phyloP scores from a whole-genome alignment of 1,140 invertebrate genomes.

The Rhagoletis pomonella region DNA sequence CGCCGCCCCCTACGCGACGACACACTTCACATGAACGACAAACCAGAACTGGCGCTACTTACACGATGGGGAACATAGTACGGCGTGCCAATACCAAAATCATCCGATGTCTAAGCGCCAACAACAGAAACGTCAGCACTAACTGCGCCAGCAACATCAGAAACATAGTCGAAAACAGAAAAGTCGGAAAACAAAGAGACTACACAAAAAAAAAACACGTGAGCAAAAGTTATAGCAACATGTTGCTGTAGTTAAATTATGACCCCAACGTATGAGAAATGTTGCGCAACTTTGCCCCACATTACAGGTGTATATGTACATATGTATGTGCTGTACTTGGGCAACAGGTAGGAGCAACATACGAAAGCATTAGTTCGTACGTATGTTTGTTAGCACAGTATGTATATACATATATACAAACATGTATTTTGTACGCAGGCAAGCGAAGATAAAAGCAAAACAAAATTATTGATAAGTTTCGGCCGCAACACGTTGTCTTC shows the following conservation, averaged over 20 bases:
- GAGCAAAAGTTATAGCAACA: not conserved
- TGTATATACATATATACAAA: too few relatives aligned
- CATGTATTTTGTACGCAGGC: not conserved
- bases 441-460: conserved; percentile 27
- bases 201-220: conserved; percentile 17
- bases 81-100: conserved; percentile 15
- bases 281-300: conserved; percentile 20
- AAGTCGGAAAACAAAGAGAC: conserved; percentile 5
- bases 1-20: not conserved
- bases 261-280: not conserved
- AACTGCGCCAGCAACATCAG: conserved; percentile 22
- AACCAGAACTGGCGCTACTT: conserved; percentile 22
- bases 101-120: conserved; percentile 6
- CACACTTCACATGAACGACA: not conserved
- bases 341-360: too few relatives aligned
- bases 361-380: not conserved
- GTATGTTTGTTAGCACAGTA: too few relatives aligned
- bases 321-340: not conserved
- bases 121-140: not conserved
- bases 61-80: conserved; percentile 15
- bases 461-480: conserved; percentile 19
- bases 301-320: not conserved
- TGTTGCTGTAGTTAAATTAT: not conserved
- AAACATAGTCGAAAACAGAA: conserved; percentile 33
- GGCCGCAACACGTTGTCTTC: conserved; percentile 10